Percentiles rank a stretch among this genome's conserved stretches.
These are phyloP conservation scores for Caenorhabditis doughertyi DNA, from an alignment of 2,888 invertebrate species.

Conservation along the genomic window DNA sequence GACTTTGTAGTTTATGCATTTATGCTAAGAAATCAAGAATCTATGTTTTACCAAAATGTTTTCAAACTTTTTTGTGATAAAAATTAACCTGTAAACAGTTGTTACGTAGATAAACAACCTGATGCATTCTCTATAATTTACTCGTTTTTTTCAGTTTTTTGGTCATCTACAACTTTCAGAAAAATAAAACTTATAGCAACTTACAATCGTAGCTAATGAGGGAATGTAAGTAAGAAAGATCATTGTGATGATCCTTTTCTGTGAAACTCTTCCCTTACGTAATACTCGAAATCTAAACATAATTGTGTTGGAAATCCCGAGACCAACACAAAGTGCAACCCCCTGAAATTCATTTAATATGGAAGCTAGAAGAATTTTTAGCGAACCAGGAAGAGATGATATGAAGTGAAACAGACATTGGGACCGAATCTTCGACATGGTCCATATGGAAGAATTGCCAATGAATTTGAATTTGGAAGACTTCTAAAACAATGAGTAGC, in stretches of 20 bases:
- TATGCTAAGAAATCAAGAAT: too few relatives aligned
- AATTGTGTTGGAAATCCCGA: slow-evolving; percentile 49
- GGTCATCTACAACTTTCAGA: too few relatives aligned
- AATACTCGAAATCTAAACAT: slow-evolving; percentile 35
- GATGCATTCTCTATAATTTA: too few relatives aligned
- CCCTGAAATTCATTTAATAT: slow-evolving; percentile 21
- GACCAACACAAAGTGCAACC: slow-evolving; percentile 36
- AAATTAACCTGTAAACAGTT: too few relatives aligned
- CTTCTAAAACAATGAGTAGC: slow-evolving; percentile 29
- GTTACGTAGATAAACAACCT: too few relatives aligned
- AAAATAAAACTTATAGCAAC: too few relatives aligned
- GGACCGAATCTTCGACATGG: slow-evolving; percentile 37
- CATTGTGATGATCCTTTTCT: slow-evolving; percentile 19
- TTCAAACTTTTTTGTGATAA: too few relatives aligned
- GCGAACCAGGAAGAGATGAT: slow-evolving; percentile 48
- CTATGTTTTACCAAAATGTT: too few relatives aligned
- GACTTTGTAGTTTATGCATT: too few relatives aligned
- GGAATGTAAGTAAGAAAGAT: slow-evolving; percentile 41
- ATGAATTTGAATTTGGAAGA: slow-evolving; percentile 13
- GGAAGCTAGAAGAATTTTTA: too few relatives aligned
- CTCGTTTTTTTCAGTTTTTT: too few relatives aligned
- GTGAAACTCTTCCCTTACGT: slow-evolving; percentile 13
- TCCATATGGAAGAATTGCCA: slow-evolving; percentile 39
- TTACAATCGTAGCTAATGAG: slow-evolving; percentile 33
- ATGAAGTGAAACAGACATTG: slow-evolving; percentile 32